Base-by-base conservation (phyloP, 2,888 invertebrate species). In the Aspidiotus rigidus region DNA sequence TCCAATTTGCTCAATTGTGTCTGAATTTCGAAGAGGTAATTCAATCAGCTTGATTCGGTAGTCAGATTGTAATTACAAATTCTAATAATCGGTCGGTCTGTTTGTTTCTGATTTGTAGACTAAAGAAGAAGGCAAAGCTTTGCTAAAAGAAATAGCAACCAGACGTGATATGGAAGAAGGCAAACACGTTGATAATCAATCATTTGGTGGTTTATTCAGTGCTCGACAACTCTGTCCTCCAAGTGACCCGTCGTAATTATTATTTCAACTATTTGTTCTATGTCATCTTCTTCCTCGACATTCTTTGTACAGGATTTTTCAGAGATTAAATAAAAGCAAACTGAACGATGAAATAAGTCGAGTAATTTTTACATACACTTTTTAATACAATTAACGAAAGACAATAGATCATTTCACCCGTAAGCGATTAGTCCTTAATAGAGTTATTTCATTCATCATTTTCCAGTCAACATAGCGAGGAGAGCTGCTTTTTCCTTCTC, bases 401-500 rank as follows among this genome's bases (percentile, higher is more conserved):
- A 41, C 40, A 61, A 61, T 28, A n/a, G 15, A 62, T 39, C 28
- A 53, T 11, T 39, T 42, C 39, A 39, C 1, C 53, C 1, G 53
- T 59, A 5, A 2, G 40, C 7, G 5, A 69, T 28, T 28, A 1
- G 28, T 28, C 28, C n/a, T 28, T 28, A 28, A 28, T 28, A 28
- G 28, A 28, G 28, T 1, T 28, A 28, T 28, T 28, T 28, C 28
- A 28, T 28, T 61, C 17, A 55, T 62, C 39, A 70, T 44, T 69
- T 64, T 41, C 77, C 77, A 75, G 87, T 87, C 62, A 89, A 79
- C 73, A 88, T 79, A 72, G 84, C 86, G 73, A 92, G 83, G 7
- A 97, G 81, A 1, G 90, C 86, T 70, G 90, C 89, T 77, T 97
- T 97, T 76, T 97, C 95, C 75, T 93, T 94, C 77, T 94, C 94